A percentile compares a stretch with the other conserved stretches of the same genome.
Conservation (phyloP, 1,140 invertebrate species). For the Calosoma granatense region DNA sequence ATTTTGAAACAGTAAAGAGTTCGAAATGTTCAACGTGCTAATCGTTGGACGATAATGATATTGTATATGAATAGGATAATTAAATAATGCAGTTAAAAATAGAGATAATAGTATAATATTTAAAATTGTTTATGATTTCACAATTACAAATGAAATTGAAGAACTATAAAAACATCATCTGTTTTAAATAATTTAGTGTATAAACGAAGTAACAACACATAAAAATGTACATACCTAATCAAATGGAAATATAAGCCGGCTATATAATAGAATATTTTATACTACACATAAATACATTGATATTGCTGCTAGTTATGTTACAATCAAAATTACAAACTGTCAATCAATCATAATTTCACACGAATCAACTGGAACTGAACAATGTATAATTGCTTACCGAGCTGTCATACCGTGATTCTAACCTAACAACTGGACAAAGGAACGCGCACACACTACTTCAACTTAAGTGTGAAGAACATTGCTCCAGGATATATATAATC, state of each 20-base stretch:
- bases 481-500: too few relatives aligned
- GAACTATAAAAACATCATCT: constrained; percentile 21
- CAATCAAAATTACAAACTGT: background rate
- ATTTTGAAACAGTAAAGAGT: constrained; percentile 23
- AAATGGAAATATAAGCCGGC: constrained; percentile 5
- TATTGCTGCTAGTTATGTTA: constrained; percentile 5
- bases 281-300: constrained; percentile 7
- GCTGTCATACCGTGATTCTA: too few relatives aligned
- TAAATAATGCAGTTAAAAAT: constrained; percentile 4
- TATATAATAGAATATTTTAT: constrained; percentile 1
- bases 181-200: constrained; percentile 26
- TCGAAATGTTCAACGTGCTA: background rate
- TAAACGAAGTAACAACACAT: constrained; percentile 22
- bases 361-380: too few relatives aligned
- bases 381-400: too few relatives aligned
- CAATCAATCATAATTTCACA: too few relatives aligned
- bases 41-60: background rate
- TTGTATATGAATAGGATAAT: background rate
- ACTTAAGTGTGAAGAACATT: too few relatives aligned
- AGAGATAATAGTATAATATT: constrained; percentile 11
- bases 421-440: too few relatives aligned
- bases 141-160: constrained; percentile 28
- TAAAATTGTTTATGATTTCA: constrained; percentile 27
- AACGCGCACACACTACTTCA: too few relatives aligned
- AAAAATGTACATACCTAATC: constrained; percentile 23